These are phyloP conservation scores for Neoarius graeffei DNA, from an alignment of 2,113 vertebrate species.

Conservation along the genomic window DNA sequence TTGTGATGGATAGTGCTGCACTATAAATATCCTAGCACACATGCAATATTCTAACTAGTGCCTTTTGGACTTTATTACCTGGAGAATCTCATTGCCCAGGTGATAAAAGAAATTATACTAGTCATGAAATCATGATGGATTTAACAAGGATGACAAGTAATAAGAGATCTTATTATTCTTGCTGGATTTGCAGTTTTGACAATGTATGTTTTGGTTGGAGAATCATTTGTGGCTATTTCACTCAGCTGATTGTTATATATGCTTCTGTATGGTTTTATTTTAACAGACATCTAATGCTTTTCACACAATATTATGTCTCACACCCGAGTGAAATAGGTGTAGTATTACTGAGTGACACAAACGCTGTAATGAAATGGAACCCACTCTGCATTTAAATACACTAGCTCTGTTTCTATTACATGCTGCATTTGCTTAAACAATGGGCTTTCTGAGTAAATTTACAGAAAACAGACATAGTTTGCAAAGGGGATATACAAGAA, in stretches of 20 bases:
- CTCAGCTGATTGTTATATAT: neutral
- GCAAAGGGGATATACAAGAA: neutral
- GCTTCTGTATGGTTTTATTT: neutral
- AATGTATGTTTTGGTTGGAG: neutral
- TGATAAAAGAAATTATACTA: neutral
- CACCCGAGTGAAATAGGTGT: neutral
- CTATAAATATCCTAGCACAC: neutral
- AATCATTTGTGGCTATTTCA: neutral
- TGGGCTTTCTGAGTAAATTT: neutral
- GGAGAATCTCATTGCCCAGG: neutral
- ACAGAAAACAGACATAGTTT: neutral
- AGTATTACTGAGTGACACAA: neutral
- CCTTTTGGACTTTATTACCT: neutral
- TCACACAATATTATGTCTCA: neutral
- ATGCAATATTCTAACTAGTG: neutral
- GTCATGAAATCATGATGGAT: neutral
- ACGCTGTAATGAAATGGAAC: neutral
- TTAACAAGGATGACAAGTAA: neutral
- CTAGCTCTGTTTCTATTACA: constrained; percentile 7
- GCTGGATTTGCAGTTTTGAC: neutral
- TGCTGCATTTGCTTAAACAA: constrained; percentile 5
- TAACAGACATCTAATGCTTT: neutral
- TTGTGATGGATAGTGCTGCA: neutral
- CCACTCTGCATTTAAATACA: neutral
- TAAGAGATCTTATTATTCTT: neutral